phyloP scores from a whole-genome alignment of 2,888 invertebrate species.

The Iselma pallidipennis region DNA sequence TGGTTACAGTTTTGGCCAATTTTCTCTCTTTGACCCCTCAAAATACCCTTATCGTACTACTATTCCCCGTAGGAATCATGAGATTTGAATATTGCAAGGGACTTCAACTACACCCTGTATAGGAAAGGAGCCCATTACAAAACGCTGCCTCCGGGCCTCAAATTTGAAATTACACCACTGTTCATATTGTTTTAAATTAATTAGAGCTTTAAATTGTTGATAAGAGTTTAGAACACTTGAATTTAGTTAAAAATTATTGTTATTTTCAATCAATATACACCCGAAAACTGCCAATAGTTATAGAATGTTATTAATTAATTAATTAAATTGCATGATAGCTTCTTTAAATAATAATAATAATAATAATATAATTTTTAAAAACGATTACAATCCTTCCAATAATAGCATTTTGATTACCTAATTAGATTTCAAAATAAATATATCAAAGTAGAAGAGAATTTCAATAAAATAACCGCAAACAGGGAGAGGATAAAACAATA shows the following conservation, averaged over 20 bases:
- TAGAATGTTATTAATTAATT: slow-evolving; percentile 22
- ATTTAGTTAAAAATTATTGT: slow-evolving; percentile 3
- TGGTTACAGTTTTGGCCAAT: too few relatives aligned
- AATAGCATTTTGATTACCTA: slow-evolving; percentile 12
- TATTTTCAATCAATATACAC: slow-evolving; percentile 4
- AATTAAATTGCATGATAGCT: slow-evolving; percentile 18
- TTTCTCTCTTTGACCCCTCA: too few relatives aligned
- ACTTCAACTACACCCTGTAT: too few relatives aligned
- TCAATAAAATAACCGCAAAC: not conserved
- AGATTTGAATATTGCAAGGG: too few relatives aligned
- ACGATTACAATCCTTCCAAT: slow-evolving; percentile 12
- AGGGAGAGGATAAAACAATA: slow-evolving; percentile 5
- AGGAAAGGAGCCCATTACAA: too few relatives aligned
- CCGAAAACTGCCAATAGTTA: slow-evolving; percentile 33
- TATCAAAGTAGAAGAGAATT: not conserved
- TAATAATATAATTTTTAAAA: not conserved
- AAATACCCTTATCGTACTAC: too few relatives aligned
- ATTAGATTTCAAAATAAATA: slow-evolving; percentile 6
- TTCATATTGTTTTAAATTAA: too few relatives aligned
- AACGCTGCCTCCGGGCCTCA: too few relatives aligned
- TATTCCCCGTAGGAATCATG: too few relatives aligned
- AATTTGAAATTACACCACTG: too few relatives aligned
- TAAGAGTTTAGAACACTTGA: slow-evolving; percentile 3
- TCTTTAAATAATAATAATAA: not conserved
- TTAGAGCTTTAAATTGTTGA: slow-evolving; percentile 14